Evolutionary conservation across 2,113 vertebrate genomes (phyloP).

Genomic region (Leucopternis melanops): DNA sequence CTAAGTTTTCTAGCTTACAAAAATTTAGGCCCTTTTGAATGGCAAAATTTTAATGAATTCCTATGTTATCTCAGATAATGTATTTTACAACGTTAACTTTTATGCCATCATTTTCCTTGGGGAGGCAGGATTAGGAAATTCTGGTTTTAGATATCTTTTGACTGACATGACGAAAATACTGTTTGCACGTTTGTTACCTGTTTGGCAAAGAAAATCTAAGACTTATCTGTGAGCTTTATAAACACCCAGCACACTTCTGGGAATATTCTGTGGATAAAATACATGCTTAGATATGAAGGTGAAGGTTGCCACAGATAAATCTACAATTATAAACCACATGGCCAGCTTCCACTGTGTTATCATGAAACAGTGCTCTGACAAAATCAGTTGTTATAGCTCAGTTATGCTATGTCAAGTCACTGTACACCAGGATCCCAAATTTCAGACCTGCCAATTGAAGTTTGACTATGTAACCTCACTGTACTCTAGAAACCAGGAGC

Average conservation of each 20-base stretch:
- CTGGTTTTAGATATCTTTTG: constrained; percentile 26
- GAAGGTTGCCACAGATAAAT: neutral
- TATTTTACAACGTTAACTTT: neutral
- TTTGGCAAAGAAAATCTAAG: constrained; percentile 29
- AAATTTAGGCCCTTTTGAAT: neutral
- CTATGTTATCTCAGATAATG: neutral
- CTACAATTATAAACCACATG: neutral
- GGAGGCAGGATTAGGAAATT: constrained; percentile 28
- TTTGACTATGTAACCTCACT: neutral
- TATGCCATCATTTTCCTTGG: neutral
- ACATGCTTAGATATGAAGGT: neutral
- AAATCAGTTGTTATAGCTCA: neutral
- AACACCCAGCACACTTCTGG: constrained; percentile 26
- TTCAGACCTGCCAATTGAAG: neutral
- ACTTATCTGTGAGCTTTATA: constrained; percentile 29
- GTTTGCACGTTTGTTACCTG: constrained; percentile 15
- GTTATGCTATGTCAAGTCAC: neutral
- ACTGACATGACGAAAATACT: constrained; percentile 30
- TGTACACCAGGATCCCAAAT: neutral
- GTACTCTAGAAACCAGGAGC: neutral
- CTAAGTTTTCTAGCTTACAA: neutral
- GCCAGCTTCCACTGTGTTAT: neutral
- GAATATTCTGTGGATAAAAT: constrained; percentile 18
- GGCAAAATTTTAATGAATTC: neutral
- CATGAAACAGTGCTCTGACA: neutral